These are phyloP conservation scores for Athalia rosae DNA, from an alignment of 2,888 invertebrate species.

Conservation along the genomic window DNA sequence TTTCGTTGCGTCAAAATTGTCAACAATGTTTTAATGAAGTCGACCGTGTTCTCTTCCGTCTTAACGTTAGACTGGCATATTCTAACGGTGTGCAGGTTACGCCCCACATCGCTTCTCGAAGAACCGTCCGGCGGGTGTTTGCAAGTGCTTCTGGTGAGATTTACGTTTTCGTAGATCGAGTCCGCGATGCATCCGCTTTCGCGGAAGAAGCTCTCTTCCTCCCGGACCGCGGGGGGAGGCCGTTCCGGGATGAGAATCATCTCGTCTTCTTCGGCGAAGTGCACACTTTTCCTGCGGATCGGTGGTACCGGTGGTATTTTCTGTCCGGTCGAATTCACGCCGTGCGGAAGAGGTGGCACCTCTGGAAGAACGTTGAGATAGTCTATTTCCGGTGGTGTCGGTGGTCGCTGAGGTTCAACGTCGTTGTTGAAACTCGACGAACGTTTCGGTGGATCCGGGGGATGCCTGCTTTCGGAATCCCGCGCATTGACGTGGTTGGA, in stretches of 20 bases:
- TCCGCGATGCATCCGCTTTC: conserved; percentile 26
- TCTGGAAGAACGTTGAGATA: conserved; percentile 54
- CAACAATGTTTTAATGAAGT: conserved; percentile 51
- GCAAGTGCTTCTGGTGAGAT: conserved; percentile 34
- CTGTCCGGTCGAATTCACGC: conserved; percentile 36
- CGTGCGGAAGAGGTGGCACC: conserved; percentile 54
- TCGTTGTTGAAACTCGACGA: conserved; percentile 56
- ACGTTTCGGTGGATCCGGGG: conserved; percentile 53
- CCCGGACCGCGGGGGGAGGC: conserved; percentile 27
- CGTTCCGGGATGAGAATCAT: conserved; percentile 34
- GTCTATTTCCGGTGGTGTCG: conserved; percentile 57
- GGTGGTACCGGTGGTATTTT: conserved; percentile 53
- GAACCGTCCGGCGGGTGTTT: not conserved
- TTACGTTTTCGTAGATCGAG: conserved; percentile 50
- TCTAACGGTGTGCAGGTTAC: conserved; percentile 44
- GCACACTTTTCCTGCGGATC: conserved; percentile 48
- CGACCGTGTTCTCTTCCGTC: conserved; percentile 38
- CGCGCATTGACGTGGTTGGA: not conserved
- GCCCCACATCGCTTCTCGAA: not conserved
- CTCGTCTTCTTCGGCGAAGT: conserved; percentile 42
- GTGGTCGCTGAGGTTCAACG: conserved; percentile 53
- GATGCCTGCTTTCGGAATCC: conserved; percentile 23
- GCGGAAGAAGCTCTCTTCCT: not conserved
- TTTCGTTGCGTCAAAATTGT: conserved; percentile 51
- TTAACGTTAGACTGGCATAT: conserved; percentile 45